A percentile compares a stretch with the other conserved stretches of the same genome.
Conservation (phyloP, 2,797 vertebrate genomes). For the Catharus ustulatus region DNA sequence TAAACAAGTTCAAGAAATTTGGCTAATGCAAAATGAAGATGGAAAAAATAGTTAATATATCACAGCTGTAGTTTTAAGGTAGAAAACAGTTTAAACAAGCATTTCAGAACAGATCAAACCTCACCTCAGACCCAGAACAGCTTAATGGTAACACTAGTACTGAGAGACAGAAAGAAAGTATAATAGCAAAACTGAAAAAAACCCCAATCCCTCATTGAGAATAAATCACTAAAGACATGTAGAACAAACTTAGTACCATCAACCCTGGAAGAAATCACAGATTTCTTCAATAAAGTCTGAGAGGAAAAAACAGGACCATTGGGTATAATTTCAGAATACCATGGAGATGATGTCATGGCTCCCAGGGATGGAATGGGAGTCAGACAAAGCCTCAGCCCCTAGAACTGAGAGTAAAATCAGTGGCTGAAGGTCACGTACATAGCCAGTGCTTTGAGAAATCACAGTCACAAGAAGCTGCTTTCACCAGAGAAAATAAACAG, state of each 20-base stretch:
- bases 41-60: not conserved
- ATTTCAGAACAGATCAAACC: not conserved
- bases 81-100: not conserved
- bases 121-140: not conserved
- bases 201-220: rapidly evolving
- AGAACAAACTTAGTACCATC: not conserved
- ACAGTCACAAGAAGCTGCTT: not conserved
- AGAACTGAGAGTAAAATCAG: not conserved
- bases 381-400: not conserved
- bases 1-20: not conserved
- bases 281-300: constrained; percentile 1
- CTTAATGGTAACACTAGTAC: not conserved
- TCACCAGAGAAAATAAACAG: not conserved
- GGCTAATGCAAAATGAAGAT: not conserved
- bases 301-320: not conserved
- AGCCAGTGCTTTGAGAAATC: not conserved
- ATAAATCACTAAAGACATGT: not conserved
- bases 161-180: not conserved
- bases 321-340: constrained; percentile 32
- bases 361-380: not conserved
- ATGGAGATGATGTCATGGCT: constrained; percentile 16
- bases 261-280: not conserved
- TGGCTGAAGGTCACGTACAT: not conserved
- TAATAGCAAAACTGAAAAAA: not conserved
- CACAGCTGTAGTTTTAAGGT: not conserved